Base-by-base conservation (phyloP, 2,888 invertebrate species). In the Rhamphomyia laevipes region DNA sequence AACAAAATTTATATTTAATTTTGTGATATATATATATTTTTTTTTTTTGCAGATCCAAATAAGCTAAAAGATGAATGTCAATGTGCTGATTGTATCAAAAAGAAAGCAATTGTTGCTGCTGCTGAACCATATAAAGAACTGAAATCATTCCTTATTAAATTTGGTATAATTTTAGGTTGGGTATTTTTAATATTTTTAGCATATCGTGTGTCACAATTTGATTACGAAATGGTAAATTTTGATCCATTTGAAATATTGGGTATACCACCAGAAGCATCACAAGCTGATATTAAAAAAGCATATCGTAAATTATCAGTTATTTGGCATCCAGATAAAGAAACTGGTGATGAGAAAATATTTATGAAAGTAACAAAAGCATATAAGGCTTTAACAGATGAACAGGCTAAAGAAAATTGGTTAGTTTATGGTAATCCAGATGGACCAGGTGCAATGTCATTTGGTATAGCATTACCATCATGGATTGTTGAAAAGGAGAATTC, bases 341-440 rank as follows among this genome's bases (percentile, higher is more conserved):
- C 91, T 56, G 99, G 96, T 64, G 88, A 96, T 77, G 91, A 94
- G 63, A 91, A 93, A 67, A 87, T 88, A 53, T 99, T 99, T 66
- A 96, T 99, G 91, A 90, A 84, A 72, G 77, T 99, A 43, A 91
- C 95, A 9, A 99, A 99, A 77, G 84, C 84, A 46, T 83, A 84
- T 67, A 83, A 84, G 77, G 95, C 95, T 16, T 75, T 99, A 52
- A 99, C 99, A 50, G 95, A 99, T 74, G 96, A 97, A 57, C 94
- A 96, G 68, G 88, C 97, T 3, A 80, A 91, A 55, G 85, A 86
- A 66, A 99, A 99, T 73, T 99, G 95, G 92, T 95, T 97, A 66
- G 91, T 91, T 67, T 95, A 96, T 78, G 99, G 99, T 18, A 99
- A 99, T 75, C 99, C 99, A 2, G 99, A 99, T 77, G 99, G 99